These are phyloP conservation scores for Euplexia lucipara DNA, from an alignment of 2,888 invertebrate genomes.

Conservation along the genomic window DNA sequence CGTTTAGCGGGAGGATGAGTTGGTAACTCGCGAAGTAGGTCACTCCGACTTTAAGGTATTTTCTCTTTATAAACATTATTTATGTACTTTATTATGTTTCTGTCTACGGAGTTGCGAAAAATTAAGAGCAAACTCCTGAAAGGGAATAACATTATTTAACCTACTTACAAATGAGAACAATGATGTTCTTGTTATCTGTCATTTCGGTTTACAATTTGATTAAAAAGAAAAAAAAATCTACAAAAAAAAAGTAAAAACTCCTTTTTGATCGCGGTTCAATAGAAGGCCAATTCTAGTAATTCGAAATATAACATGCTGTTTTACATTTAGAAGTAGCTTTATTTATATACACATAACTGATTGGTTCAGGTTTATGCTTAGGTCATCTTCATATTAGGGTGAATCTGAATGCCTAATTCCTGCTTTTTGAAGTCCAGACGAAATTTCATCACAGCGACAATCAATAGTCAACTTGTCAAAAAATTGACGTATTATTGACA, in stretches of 20 bases:
- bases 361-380: too few relatives aligned
- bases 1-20: constrained; percentile 13
- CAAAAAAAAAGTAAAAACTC: background rate
- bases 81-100: constrained; percentile 27
- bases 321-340: too few relatives aligned
- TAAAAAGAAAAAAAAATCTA: too few relatives aligned
- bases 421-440: too few relatives aligned
- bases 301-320: too few relatives aligned
- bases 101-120: constrained; percentile 27
- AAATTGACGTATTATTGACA: too few relatives aligned
- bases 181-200: background rate
- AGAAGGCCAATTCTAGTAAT: background rate
- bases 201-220: background rate
- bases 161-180: constrained; percentile 2
- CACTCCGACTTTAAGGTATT: constrained; percentile 42
- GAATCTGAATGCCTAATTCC: too few relatives aligned
- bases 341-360: too few relatives aligned
- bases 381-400: too few relatives aligned
- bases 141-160: constrained; percentile 11
- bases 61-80: constrained; percentile 39
- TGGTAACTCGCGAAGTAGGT: constrained; percentile 45
- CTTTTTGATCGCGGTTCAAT: background rate
- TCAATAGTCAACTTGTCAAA: too few relatives aligned
- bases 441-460: too few relatives aligned
- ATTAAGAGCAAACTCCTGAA: constrained; percentile 3